Conservation (phyloP, 1,140 invertebrate species). For the Pentalonia nigronervosa region DNA sequence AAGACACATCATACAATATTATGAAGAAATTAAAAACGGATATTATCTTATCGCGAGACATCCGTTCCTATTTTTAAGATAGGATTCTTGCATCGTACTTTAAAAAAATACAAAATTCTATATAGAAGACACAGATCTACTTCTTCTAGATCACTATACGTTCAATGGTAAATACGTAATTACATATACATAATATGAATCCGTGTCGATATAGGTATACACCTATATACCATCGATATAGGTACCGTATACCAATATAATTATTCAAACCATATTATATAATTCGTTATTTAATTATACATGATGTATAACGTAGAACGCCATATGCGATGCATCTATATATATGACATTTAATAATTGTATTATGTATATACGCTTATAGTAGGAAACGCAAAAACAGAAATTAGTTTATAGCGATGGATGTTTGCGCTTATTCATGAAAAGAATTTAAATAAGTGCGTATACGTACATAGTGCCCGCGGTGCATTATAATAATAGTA, state of each 20-base stretch:
- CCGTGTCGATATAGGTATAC: too few relatives aligned
- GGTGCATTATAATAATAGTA: neutral
- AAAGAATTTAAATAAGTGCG: neutral
- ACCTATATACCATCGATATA: neutral
- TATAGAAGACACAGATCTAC: neutral
- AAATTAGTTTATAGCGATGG: neutral
- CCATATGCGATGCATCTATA: neutral
- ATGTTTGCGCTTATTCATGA: neutral
- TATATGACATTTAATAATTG: neutral
- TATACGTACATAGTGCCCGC: neutral
- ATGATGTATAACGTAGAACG: neutral
- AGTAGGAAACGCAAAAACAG: neutral
- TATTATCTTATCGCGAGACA: neutral
- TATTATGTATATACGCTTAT: neutral
- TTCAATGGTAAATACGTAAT: neutral
- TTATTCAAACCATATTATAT: neutral
- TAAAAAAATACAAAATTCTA: neutral
- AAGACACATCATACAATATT: neutral
- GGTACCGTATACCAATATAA: neutral
- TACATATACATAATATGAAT: neutral
- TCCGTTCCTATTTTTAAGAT: neutral
- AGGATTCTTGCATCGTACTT: neutral
- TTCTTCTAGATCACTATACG: neutral
- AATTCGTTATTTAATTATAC: neutral
- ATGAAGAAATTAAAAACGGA: too few relatives aligned